phyloP scores from a whole-genome alignment of 53 echinoderm and acorn worm genomes.

The Holothuria leucospilota region DNA sequence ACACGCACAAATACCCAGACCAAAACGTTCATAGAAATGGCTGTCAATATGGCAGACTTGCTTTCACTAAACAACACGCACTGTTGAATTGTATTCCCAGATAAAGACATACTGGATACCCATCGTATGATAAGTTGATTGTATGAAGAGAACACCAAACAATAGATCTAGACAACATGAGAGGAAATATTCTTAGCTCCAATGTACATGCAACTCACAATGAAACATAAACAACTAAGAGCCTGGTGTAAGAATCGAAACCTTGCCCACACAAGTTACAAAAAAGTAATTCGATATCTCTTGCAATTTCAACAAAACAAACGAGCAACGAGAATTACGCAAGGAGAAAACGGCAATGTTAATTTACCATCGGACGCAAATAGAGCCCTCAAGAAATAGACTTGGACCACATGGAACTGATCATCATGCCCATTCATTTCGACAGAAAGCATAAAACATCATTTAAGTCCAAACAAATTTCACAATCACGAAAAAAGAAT shows the following conservation, averaged over 20 bases:
- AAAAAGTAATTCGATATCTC: constrained; percentile 59
- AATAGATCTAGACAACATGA: not conserved
- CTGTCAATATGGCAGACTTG: constrained; percentile 53
- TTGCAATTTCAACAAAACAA: constrained; percentile 31
- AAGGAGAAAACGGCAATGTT: constrained; percentile 29
- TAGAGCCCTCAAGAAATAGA: not conserved
- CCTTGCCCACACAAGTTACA: constrained; percentile 33
- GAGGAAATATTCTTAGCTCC: not conserved
- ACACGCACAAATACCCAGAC: constrained; percentile 21
- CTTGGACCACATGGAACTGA: not conserved
- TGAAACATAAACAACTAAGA: not conserved
- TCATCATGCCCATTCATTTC: not conserved
- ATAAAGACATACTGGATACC: constrained; percentile 27
- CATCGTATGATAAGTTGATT: constrained; percentile 30
- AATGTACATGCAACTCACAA: too few species aligned
- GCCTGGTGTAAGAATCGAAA: constrained; percentile 3
- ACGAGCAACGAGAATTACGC: constrained; percentile 28
- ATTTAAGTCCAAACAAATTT: not conserved
- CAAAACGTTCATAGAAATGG: constrained; percentile 26
- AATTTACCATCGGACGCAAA: constrained; percentile 23
- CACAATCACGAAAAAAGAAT: too few species aligned
- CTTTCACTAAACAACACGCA: constrained; percentile 31
- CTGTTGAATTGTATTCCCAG: constrained; percentile 37
- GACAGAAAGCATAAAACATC: not conserved
- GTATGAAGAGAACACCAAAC: constrained; percentile 52